These are phyloP conservation scores for Colletes latitarsis DNA, from an alignment of 1,140 invertebrate species.

Conservation along the genomic window DNA sequence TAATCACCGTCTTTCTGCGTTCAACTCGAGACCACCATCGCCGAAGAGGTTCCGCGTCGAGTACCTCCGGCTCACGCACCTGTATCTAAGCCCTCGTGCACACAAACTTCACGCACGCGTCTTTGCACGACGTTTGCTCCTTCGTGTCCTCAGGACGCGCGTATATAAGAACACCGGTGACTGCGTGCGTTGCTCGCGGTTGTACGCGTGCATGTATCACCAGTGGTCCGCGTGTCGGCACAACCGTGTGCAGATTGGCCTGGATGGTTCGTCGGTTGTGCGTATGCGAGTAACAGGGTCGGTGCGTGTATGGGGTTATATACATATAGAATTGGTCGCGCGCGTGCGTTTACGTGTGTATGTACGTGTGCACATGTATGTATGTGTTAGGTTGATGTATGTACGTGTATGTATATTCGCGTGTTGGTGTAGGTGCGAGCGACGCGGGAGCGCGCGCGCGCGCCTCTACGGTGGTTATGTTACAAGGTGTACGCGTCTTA, in stretches of 20 bases:
- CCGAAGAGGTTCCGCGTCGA: not conserved
- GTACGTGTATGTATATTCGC: slow-evolving; percentile 27
- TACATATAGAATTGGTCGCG: slow-evolving; percentile 42
- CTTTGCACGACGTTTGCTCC: slow-evolving; percentile 48
- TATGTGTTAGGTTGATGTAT: slow-evolving; percentile 23
- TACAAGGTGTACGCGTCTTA: slow-evolving; percentile 80
- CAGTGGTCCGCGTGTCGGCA: slow-evolving; percentile 40
- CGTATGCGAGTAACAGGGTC: slow-evolving; percentile 30
- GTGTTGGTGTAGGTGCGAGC: slow-evolving; percentile 39
- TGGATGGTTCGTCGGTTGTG: slow-evolving; percentile 45
- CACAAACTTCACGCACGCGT: slow-evolving; percentile 50
- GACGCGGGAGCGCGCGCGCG: slow-evolving; percentile 67
- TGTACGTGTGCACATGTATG: slow-evolving; percentile 43
- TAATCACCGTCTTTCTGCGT: slow-evolving; percentile 44
- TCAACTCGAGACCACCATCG: not conserved
- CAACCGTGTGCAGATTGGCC: slow-evolving; percentile 36
- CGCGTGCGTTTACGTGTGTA: slow-evolving; percentile 48
- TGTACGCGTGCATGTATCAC: slow-evolving; percentile 42
- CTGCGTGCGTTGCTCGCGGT: slow-evolving; percentile 34
- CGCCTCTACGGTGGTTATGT: slow-evolving; percentile 70
- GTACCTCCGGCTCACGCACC: slow-evolving; percentile 2
- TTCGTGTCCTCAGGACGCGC: slow-evolving; percentile 54
- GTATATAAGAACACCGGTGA: slow-evolving; percentile 38
- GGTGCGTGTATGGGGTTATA: slow-evolving; percentile 22
- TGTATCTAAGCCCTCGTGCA: slow-evolving; percentile 35